These are phyloP conservation scores for Dromococcyx pavoninus DNA, from an alignment of 2,797 vertebrate genomes.

Conservation along the genomic window DNA sequence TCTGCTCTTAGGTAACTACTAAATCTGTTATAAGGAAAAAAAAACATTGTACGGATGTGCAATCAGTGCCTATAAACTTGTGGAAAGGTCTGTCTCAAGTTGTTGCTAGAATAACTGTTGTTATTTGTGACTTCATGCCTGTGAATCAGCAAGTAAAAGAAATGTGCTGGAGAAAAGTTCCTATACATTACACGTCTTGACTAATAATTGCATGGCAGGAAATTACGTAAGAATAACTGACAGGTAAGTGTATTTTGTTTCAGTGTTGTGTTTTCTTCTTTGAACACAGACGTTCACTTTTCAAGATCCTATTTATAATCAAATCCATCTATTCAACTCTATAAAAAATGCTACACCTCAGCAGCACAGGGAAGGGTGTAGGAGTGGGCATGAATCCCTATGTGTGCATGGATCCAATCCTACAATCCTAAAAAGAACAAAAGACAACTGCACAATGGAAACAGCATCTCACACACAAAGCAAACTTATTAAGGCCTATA, in stretches of 20 bases:
- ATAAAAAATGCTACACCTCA: conserved; percentile 37
- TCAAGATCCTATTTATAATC: conserved; percentile 50
- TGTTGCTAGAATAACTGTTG: not conserved
- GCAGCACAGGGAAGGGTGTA: conserved; percentile 1
- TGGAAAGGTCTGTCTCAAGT: not conserved
- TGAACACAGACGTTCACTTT: conserved; percentile 53
- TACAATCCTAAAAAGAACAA: conserved; percentile 3
- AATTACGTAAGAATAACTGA: conserved; percentile 52
- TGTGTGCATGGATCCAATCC: not conserved
- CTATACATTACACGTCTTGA: conserved; percentile 14
- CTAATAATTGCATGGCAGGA: conserved; percentile 42
- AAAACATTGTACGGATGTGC: not conserved
- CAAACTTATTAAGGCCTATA: not conserved
- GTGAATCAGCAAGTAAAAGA: not conserved
- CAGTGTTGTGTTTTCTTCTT: conserved; percentile 34
- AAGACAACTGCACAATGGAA: conserved; percentile 5
- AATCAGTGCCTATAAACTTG: not conserved
- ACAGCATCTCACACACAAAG: not conserved
- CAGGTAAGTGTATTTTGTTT: conserved; percentile 54
- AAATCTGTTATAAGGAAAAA: not conserved
- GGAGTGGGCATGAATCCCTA: conserved; percentile 31
- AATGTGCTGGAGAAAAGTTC: not conserved
- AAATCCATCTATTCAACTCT: conserved; percentile 30
- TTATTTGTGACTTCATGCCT: not conserved
- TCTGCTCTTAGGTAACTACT: not conserved